Percentiles rank a stretch among this genome's conserved stretches.
These are phyloP conservation scores for Hyposmocoma kahamanoa DNA, from an alignment of 1,140 invertebrate species.

Conservation along the genomic window DNA sequence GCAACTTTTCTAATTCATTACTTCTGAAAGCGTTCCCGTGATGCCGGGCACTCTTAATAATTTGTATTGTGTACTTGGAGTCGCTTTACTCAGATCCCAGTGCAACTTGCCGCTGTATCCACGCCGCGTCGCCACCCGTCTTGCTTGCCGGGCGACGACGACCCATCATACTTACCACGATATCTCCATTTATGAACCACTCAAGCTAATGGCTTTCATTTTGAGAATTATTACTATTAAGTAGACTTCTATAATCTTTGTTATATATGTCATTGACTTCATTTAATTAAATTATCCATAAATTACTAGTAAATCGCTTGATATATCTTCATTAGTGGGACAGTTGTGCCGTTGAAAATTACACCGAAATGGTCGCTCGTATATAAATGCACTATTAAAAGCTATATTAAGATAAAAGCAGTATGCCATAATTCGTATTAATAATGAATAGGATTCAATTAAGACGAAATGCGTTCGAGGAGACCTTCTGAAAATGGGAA, in stretches of 20 bases:
- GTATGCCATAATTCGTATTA: conserved; percentile 63
- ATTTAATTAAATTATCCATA: conserved; percentile 49
- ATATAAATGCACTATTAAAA: conserved; percentile 62
- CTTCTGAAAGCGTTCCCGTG: conserved; percentile 71
- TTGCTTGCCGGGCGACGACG: no score
- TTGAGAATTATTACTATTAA: conserved; percentile 30
- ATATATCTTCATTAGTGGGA: conserved; percentile 64
- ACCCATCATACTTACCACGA: no score
- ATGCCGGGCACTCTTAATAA: conserved; percentile 71
- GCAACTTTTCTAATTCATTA: conserved; percentile 74
- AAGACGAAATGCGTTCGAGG: conserved; percentile 44
- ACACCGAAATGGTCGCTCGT: conserved; percentile 55
- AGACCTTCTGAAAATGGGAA: conserved; percentile 62
- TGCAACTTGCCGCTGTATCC: no score
- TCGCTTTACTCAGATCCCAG: conserved; percentile 40
- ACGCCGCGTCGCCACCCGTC: no score
- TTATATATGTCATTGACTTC: conserved; percentile 20
- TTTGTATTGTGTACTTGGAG: conserved; percentile 69
- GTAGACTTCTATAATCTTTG: conserved; percentile 24
- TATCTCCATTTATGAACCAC: conserved; percentile 15
- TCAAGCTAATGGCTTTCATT: conserved; percentile 22
- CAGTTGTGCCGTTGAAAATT: conserved; percentile 48
- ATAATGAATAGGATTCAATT: conserved; percentile 71
- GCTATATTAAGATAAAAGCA: conserved; percentile 66
- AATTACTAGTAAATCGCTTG: conserved; percentile 49